These are phyloP conservation scores for Drosophila meridiana DNA, from an alignment of 2,888 invertebrate genomes.

Conservation along the genomic window DNA sequence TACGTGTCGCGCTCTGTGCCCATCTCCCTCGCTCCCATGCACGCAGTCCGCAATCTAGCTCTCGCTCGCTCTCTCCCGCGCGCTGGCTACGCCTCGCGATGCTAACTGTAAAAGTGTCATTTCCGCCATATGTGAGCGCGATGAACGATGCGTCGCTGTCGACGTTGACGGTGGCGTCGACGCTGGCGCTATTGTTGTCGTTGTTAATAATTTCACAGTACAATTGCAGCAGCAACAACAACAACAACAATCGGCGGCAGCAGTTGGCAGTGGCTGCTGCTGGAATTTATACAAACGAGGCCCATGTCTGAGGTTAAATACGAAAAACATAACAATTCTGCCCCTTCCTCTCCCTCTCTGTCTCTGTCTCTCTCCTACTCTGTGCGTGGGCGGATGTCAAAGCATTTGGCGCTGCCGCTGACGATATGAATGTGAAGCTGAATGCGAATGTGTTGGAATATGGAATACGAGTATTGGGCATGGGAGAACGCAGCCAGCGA, in stretches of 20 bases:
- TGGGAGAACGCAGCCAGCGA: conserved; percentile 35
- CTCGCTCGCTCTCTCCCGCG: neutral
- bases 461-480: conserved; percentile 29
- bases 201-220: conserved; percentile 76
- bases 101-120: conserved; percentile 79
- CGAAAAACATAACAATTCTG: conserved; percentile 78
- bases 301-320: conserved; percentile 81
- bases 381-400: conserved; percentile 54
- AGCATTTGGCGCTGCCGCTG: conserved; percentile 61
- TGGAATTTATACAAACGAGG: conserved; percentile 79
- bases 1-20: conserved; percentile 42
- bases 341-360: conserved; percentile 6
- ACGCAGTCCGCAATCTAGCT: neutral
- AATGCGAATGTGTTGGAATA: conserved; percentile 25
- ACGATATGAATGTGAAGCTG: conserved; percentile 54
- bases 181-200: conserved; percentile 52
- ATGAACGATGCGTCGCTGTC: conserved; percentile 79
- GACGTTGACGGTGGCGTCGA: conserved; percentile 39
- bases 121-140: conserved; percentile 81
- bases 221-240: conserved; percentile 59
- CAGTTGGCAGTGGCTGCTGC: conserved; percentile 58
- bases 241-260: conserved; percentile 45
- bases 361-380: neutral
- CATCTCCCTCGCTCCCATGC: conserved; percentile 2
- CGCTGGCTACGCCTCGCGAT: conserved; percentile 39